These are phyloP conservation scores for Drosophila murphyi DNA, from an alignment of 1,140 invertebrate genomes.

Conservation along the genomic window DNA sequence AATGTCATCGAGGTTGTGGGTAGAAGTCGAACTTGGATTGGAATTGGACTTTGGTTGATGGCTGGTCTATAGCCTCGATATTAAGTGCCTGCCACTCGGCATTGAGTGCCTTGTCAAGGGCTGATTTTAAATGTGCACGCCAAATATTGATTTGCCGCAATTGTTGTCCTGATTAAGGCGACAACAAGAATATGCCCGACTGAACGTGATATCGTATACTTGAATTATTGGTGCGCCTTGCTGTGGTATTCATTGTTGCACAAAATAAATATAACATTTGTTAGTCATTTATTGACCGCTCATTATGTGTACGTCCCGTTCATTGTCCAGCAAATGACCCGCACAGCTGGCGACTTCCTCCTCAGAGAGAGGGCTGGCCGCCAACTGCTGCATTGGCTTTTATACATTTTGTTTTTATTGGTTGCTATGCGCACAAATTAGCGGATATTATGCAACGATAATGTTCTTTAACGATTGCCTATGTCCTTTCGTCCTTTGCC, in stretches of 20 bases:
- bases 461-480: conserved; percentile 45
- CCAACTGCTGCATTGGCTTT: conserved; percentile 48
- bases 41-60: conserved; percentile 1
- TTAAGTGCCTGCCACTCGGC: conserved; percentile 50
- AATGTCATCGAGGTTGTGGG: conserved; percentile 45
- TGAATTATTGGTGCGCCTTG: conserved; percentile 18
- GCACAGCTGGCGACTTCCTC: conserved; percentile 60
- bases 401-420: conserved; percentile 51
- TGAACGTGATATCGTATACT: conserved; percentile 24
- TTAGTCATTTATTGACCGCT: conserved; percentile 69
- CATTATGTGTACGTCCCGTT: conserved; percentile 51
- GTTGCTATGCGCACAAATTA: conserved; percentile 66
- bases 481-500: conserved; percentile 42
- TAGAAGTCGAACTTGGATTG: background rate
- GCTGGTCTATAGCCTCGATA: conserved; percentile 45
- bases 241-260: conserved; percentile 45
- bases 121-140: conserved; percentile 46
- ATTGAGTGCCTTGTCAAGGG: conserved; percentile 22
- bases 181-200: conserved; percentile 31
- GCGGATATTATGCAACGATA: conserved; percentile 75
- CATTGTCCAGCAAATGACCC: conserved; percentile 63
- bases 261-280: conserved; percentile 74
- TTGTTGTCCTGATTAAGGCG: conserved; percentile 56
- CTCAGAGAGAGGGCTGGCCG: background rate
- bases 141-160: conserved; percentile 73